These are phyloP conservation scores for Macropis europaea DNA, from an alignment of 2,888 invertebrate species.

Conservation along the genomic window DNA sequence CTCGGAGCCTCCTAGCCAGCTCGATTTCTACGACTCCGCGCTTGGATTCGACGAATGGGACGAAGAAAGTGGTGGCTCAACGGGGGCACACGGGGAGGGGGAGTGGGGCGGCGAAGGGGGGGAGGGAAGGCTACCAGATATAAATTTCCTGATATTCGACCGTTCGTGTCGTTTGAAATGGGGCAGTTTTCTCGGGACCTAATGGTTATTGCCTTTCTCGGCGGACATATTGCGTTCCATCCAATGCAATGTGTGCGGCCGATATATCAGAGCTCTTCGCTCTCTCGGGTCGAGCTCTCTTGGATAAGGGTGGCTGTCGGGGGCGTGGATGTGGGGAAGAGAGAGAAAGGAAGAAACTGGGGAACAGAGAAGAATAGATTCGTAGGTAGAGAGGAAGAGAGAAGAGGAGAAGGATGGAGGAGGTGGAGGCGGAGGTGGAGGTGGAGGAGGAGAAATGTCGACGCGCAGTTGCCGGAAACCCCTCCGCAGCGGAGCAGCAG, in stretches of 20 bases:
- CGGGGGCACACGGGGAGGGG: slow-evolving; percentile 74
- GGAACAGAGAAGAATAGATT: slow-evolving; percentile 21
- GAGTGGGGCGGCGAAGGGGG: slow-evolving; percentile 41
- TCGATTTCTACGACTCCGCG: slow-evolving; percentile 49
- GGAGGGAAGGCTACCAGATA: slow-evolving; percentile 76
- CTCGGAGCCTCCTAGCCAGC: slow-evolving; percentile 51
- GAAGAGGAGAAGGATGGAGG: slow-evolving; percentile 18
- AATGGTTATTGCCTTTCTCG: slow-evolving; percentile 84
- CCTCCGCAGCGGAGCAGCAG: slow-evolving; percentile 64
- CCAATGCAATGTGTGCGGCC: slow-evolving; percentile 83
- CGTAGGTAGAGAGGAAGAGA: slow-evolving; percentile 15
- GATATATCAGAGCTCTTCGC: slow-evolving; percentile 81
- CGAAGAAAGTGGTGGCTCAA: slow-evolving; percentile 65
- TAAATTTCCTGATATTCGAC: slow-evolving; percentile 83
- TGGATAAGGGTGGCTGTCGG: slow-evolving; percentile 62
- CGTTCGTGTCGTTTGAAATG: slow-evolving; percentile 83
- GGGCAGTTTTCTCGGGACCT: slow-evolving; percentile 83
- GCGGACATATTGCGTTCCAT: slow-evolving; percentile 84
- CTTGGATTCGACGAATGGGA: slow-evolving; percentile 53
- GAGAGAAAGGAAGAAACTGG: slow-evolving; percentile 40
- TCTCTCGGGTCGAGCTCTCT: slow-evolving; percentile 60
- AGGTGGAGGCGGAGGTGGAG: slow-evolving; percentile 70
- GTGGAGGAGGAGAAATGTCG: slow-evolving; percentile 65
- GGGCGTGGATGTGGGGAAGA: slow-evolving; percentile 40
- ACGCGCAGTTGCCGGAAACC: slow-evolving; percentile 75